Conservation (phyloP, 2,888 invertebrate species). For the Trachelus stipa region DNA sequence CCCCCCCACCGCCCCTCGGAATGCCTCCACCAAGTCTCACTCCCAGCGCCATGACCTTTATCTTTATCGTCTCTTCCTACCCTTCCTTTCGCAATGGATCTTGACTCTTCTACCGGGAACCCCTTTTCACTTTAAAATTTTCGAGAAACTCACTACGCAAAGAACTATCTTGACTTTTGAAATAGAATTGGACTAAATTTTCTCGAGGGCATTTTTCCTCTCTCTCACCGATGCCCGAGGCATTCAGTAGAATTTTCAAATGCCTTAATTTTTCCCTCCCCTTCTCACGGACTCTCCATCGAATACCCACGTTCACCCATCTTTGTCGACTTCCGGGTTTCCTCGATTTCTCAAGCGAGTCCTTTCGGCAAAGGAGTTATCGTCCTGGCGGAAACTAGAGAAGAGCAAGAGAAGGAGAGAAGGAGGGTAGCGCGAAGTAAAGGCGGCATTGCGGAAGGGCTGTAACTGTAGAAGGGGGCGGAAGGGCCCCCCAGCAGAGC, state of each 20-base stretch:
- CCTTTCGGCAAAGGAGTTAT: constrained; percentile 57
- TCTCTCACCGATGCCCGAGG: constrained; percentile 25
- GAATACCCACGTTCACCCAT: too few species aligned
- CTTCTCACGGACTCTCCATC: background rate
- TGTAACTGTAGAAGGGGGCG: constrained; percentile 13
- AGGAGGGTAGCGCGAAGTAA: constrained; percentile 37
- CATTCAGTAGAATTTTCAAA: constrained; percentile 14
- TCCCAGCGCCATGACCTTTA: too few species aligned
- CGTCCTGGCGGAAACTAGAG: constrained; percentile 52
- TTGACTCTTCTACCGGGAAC: too few species aligned
- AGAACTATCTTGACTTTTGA: too few species aligned
- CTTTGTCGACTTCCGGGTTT: too few species aligned
- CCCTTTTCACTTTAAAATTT: too few species aligned
- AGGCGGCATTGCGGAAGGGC: constrained; percentile 14
- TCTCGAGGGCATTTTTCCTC: constrained; percentile 30
- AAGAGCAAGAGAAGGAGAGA: constrained; percentile 30
- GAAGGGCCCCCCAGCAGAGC: constrained; percentile 38
- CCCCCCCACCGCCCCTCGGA: constrained; percentile 18
- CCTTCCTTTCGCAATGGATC: too few species aligned
- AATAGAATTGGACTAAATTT: too few species aligned
- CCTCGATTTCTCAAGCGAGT: too few species aligned
- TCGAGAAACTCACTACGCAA: too few species aligned
- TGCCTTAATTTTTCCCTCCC: background rate
- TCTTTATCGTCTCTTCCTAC: too few species aligned
- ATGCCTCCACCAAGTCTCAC: too few species aligned